These are phyloP conservation scores for Dynastes grantii DNA, from an alignment of 2,888 invertebrate genomes.

Conservation along the genomic window DNA sequence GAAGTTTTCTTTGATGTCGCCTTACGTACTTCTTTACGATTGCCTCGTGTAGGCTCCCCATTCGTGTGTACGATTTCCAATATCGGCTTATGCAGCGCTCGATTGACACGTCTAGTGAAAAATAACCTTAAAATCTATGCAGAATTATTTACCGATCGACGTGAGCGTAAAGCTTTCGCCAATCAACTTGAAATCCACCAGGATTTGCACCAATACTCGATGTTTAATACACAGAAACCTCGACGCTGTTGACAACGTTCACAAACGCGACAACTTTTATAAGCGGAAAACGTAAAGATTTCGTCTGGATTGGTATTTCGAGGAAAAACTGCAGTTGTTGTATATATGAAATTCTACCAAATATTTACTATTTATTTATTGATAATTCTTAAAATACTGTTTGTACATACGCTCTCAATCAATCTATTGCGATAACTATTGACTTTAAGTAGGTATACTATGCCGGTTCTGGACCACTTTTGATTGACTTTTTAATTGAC, in stretches of 20 bases:
- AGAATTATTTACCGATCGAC: constrained; percentile 51
- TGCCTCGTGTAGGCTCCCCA: background rate
- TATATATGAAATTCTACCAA: background rate
- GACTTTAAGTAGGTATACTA: too few relatives aligned
- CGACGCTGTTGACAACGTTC: constrained; percentile 11
- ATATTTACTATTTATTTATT: background rate
- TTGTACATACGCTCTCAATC: too few relatives aligned
- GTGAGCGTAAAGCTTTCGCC: constrained; percentile 47
- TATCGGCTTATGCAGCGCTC: constrained; percentile 50
- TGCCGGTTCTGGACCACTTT: too few relatives aligned
- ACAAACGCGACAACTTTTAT: constrained; percentile 24
- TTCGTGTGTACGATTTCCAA: constrained; percentile 11
- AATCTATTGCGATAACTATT: too few relatives aligned
- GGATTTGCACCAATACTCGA: constrained; percentile 43
- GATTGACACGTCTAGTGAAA: constrained; percentile 53
- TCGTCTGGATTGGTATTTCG: background rate
- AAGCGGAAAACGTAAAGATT: constrained; percentile 27
- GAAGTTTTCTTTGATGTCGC: constrained; percentile 30
- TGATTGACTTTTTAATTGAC: too few relatives aligned
- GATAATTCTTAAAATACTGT: background rate
- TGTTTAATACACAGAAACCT: constrained; percentile 41
- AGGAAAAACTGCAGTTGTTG: background rate
- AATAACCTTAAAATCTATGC: constrained; percentile 53
- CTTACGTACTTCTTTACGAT: constrained; percentile 16
- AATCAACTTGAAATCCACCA: constrained; percentile 53